Evolutionary conservation across 2,797 vertebrate genomes (phyloP).

Genomic region (Leptoclinus maculatus): DNA sequence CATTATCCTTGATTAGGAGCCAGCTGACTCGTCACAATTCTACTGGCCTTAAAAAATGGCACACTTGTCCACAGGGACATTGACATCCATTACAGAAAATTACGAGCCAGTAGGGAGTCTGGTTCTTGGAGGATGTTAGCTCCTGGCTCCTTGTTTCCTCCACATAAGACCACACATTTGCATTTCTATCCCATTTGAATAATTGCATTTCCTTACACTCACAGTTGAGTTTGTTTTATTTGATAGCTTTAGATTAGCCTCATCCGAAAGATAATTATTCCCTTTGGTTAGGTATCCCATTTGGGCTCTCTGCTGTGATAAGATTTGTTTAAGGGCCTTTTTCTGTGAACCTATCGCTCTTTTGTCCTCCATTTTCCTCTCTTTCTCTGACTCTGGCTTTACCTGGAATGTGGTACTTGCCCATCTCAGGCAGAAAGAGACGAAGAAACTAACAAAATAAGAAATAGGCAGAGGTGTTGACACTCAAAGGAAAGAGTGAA

Average conservation of each 20-base stretch:
- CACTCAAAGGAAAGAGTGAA: slow-evolving; percentile 64
- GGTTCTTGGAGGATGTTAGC: slow-evolving; percentile 43
- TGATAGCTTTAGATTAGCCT: slow-evolving; percentile 72
- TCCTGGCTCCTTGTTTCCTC: slow-evolving; percentile 50
- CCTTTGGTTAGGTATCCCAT: slow-evolving; percentile 67
- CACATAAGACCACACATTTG: slow-evolving; percentile 65
- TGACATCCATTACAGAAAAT: slow-evolving; percentile 72
- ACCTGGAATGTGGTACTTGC: slow-evolving; percentile 36
- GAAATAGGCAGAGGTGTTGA: slow-evolving; percentile 47
- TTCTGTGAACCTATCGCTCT: slow-evolving; percentile 38
- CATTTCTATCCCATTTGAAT: slow-evolving; percentile 74
- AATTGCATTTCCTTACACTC: slow-evolving; percentile 75
- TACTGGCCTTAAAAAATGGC: slow-evolving; percentile 33
- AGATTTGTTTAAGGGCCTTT: slow-evolving; percentile 57
- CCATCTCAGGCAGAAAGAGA: slow-evolving; percentile 25
- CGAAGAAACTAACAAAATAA: slow-evolving; percentile 10
- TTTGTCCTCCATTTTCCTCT: slow-evolving; percentile 37
- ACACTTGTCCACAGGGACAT: slow-evolving; percentile 52
- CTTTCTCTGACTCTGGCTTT: slow-evolving; percentile 35
- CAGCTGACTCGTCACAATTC: slow-evolving; percentile 44
- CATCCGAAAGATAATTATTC: slow-evolving; percentile 71
- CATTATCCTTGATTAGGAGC: slow-evolving; percentile 35
- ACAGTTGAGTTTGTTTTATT: slow-evolving; percentile 69
- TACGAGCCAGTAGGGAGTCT: slow-evolving; percentile 59
- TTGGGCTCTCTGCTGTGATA: slow-evolving; percentile 50